Evolutionary conservation across 2,797 vertebrate species (phyloP), one percentile per base, ranked within the genome.

Genomic region (Galagoides demidoff): DNA sequence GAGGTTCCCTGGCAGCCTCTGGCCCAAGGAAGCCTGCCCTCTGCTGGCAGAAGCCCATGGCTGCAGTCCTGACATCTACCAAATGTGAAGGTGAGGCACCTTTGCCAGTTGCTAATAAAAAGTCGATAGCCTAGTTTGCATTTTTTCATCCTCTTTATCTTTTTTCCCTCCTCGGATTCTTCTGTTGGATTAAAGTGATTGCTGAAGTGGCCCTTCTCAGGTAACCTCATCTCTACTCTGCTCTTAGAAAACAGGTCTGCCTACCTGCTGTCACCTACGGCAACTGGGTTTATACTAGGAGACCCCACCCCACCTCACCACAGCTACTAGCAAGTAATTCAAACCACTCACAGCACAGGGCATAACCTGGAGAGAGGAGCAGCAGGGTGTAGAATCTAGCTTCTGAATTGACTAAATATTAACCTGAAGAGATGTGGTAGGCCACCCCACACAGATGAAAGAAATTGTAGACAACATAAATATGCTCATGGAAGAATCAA

Each of bases 61-160:
- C 77, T 61, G 49, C 73, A 73, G 8, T 45, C 29, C 76, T 77
- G 59, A 63, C 14, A 4, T 23, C 31, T 49, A 31, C 23, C 23
- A 5, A 2, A 3, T 12, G 2, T 4, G 16, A 34, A 49, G 22
- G 4, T 9, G 27, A 39, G 43, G 31, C 3, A 3, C 1, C n/a
- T n/a, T n/a, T n/a, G n/a, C n/a, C n/a, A 19, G 31, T 37, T 70
- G 59, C 64, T 79, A n/a, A 70, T 19, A 31, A 52, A 90, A 37
- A 59, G 17, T 27, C 14, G 17, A 14, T 12, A 27, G 22, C 34
- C 19, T 61, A 17, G 6, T 37, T 37, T 66, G 34, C 17, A 63
- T 22, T 90, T 49, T 92, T 45, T 37, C 66, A 71, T 59, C 57
- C 61, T 52, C 39, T 73, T 68, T 79, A 16, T 85, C 45, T 71